phyloP scores from a whole-genome alignment of 2,888 invertebrate genomes.

The Nemotelus nigrinus region DNA sequence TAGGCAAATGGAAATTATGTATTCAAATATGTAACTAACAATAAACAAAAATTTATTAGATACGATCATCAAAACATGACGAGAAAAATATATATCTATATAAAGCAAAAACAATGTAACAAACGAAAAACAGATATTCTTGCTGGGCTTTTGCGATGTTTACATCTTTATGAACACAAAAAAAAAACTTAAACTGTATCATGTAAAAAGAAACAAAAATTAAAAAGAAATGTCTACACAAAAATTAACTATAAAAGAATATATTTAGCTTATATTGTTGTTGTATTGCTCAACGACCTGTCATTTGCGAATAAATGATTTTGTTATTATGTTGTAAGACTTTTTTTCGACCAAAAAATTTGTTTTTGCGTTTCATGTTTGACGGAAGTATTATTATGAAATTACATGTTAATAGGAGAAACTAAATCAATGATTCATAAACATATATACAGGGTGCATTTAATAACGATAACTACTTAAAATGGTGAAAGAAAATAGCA shows the following conservation, averaged over 20 bases:
- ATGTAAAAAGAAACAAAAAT: neutral
- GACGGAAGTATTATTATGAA: constrained; percentile 1
- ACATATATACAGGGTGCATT: constrained; percentile 27
- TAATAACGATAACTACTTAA: neutral
- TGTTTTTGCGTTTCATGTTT: neutral
- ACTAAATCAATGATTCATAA: neutral
- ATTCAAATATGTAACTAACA: constrained; percentile 16
- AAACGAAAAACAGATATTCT: constrained; percentile 45
- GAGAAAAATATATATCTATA: constrained; percentile 15
- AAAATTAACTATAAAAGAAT: neutral
- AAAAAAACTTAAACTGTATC: constrained; percentile 17
- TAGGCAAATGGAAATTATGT: neutral
- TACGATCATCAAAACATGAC: constrained; percentile 5
- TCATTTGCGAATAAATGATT: constrained; percentile 13
- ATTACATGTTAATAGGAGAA: neutral
- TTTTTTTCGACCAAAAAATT: neutral
- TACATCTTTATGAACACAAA: constrained; percentile 48
- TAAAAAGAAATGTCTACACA: constrained; percentile 22
- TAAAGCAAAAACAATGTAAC: neutral
- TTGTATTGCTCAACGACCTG: constrained; percentile 19
- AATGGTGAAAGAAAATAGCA: neutral
- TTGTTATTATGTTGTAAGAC: constrained; percentile 4
- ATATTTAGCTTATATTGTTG: constrained; percentile 21
- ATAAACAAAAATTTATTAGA: neutral
- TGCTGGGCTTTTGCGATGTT: constrained; percentile 52